phyloP scores from a whole-genome alignment of 1,140 invertebrate species.

The Hycleus phaleratus region DNA sequence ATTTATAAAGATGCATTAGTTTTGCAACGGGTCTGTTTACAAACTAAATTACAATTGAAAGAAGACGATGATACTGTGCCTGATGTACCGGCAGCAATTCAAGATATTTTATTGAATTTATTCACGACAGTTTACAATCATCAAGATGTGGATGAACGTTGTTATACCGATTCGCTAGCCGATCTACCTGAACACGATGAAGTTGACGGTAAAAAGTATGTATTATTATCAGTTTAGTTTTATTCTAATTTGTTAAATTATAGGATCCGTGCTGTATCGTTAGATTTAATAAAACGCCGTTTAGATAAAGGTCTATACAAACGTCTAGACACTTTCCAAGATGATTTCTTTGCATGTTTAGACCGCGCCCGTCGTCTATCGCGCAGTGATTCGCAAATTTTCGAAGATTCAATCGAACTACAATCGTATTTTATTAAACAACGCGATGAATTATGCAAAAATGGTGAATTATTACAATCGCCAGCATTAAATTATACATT shows the following conservation, averaged over 20 bases:
- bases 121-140: slow-evolving; percentile 94
- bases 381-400: slow-evolving; percentile 89
- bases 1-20: slow-evolving; percentile 98
- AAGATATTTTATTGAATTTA: slow-evolving; percentile 84
- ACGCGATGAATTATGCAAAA: slow-evolving; percentile 63
- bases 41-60: slow-evolving; percentile 83
- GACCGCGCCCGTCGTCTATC: slow-evolving; percentile 81
- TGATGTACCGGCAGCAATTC: slow-evolving; percentile 79
- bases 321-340: slow-evolving; percentile 90
- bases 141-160: slow-evolving; percentile 91
- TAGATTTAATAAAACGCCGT: slow-evolving; percentile 78
- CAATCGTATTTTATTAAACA: slow-evolving; percentile 86
- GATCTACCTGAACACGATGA: slow-evolving; percentile 89
- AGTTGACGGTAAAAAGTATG: slow-evolving; percentile 57
- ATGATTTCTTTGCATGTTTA: slow-evolving; percentile 91
- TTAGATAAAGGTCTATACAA: slow-evolving; percentile 84
- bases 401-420: slow-evolving; percentile 87
- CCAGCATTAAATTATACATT: slow-evolving; percentile 78
- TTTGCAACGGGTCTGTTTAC: slow-evolving; percentile 82
- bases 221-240: neutral
- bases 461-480: slow-evolving; percentile 74
- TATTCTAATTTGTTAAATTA: neutral
- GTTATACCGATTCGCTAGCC: slow-evolving; percentile 91
- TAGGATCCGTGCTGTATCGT: slow-evolving; percentile 68
- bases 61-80: slow-evolving; percentile 81